Percentiles rank a stretch among this genome's conserved stretches.
These are phyloP conservation scores for Acronicta aceris DNA, from an alignment of 2,888 invertebrate species.

Conservation along the genomic window DNA sequence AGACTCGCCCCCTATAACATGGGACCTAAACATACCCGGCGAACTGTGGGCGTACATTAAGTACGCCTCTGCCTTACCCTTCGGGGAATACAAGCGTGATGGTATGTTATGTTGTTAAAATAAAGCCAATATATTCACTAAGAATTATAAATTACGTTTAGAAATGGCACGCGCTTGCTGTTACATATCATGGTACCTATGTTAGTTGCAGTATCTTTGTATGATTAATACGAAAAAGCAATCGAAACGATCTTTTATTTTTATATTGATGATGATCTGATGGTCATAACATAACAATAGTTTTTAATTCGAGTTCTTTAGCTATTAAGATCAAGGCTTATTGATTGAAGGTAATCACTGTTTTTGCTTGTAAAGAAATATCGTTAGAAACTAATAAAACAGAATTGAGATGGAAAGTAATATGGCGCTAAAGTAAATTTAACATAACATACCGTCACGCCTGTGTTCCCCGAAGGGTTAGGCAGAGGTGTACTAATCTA, in stretches of 20 bases:
- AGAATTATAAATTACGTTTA: neutral
- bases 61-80: too few relatives aligned
- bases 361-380: conserved; percentile 23
- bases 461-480: too few relatives aligned
- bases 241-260: conserved; percentile 12
- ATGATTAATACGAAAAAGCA: neutral
- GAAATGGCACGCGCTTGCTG: neutral
- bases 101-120: too few relatives aligned
- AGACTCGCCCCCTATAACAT: too few relatives aligned
- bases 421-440: neutral
- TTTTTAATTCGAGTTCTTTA: conserved; percentile 43
- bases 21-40: too few relatives aligned
- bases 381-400: neutral
- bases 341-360: conserved; percentile 31
- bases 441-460: too few relatives aligned
- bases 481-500: too few relatives aligned
- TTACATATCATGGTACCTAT: conserved; percentile 3
- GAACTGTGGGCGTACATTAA: too few relatives aligned
- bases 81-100: too few relatives aligned
- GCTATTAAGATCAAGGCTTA: conserved; percentile 57
- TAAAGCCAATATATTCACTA: conserved; percentile 3
- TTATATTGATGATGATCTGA: conserved; percentile 30
- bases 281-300: conserved; percentile 39
- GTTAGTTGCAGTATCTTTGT: neutral
- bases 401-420: conserved; percentile 5